phyloP scores from a whole-genome alignment of 2,888 invertebrate species.

The Brachypalpus laphriformis region DNA sequence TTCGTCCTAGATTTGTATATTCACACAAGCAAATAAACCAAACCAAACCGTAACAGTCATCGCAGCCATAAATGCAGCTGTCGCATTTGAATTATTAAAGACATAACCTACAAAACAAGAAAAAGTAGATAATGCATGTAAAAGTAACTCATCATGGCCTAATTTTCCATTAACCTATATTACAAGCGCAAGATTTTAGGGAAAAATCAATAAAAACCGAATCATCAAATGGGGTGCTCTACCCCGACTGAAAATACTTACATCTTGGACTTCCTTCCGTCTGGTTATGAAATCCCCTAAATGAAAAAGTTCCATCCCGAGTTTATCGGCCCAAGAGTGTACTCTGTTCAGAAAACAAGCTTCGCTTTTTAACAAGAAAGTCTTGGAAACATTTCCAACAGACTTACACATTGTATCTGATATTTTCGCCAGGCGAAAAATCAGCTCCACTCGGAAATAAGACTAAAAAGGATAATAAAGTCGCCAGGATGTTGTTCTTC shows the following conservation, averaged over 20 bases:
- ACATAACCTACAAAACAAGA: constrained; percentile 18
- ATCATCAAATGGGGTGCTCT: not conserved
- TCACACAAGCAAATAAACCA: not conserved
- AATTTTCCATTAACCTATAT: constrained; percentile 62
- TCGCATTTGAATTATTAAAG: constrained; percentile 58
- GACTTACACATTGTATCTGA: constrained; percentile 82
- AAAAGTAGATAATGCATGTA: constrained; percentile 42
- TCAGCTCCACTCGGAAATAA: constrained; percentile 80
- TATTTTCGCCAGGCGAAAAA: constrained; percentile 80
- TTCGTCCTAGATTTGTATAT: not conserved
- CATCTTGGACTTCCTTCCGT: constrained; percentile 90
- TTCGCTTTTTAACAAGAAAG: not conserved
- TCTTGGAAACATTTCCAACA: not conserved
- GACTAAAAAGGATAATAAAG: constrained; percentile 78
- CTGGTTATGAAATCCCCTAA: constrained; percentile 92
- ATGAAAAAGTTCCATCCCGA: constrained; percentile 91
- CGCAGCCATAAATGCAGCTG: constrained; percentile 37
- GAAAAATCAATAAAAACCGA: constrained; percentile 79
- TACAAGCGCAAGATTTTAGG: constrained; percentile 22
- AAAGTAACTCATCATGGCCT: constrained; percentile 49
- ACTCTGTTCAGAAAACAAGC: constrained; percentile 84
- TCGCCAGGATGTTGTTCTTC: constrained; percentile 76
- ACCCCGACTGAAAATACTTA: constrained; percentile 81
- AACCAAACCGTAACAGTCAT: not conserved
- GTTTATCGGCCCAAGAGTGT: constrained; percentile 91